These are phyloP conservation scores for Rallus crepitans DNA, from an alignment of 2,797 vertebrate genomes.

Conservation along the genomic window DNA sequence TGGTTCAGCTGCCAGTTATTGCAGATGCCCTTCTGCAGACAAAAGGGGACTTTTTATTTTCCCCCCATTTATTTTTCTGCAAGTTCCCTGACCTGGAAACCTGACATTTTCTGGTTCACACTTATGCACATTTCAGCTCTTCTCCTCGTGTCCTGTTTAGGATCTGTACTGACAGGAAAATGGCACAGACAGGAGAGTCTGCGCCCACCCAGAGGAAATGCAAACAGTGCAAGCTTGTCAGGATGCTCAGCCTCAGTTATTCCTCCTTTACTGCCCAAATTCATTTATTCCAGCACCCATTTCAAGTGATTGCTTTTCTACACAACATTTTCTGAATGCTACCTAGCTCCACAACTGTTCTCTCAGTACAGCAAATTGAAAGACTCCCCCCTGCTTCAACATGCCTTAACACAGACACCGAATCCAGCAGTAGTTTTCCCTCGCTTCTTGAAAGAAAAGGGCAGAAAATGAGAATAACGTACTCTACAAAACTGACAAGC, in stretches of 20 bases:
- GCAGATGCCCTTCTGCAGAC: conserved; percentile 20
- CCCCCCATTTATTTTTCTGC: not conserved
- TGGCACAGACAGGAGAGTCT: not conserved
- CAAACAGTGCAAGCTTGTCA: not conserved
- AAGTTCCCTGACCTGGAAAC: conserved; percentile 45
- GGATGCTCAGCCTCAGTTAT: not conserved
- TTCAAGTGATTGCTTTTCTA: not conserved
- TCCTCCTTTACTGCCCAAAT: not conserved
- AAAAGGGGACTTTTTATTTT: not conserved
- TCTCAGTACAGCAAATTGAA: not conserved
- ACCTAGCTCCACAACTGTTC: not conserved
- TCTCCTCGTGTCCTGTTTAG: not conserved
- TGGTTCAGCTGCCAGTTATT: conserved; percentile 16
- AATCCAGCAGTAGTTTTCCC: not conserved
- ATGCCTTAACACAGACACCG: not conserved
- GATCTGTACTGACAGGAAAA: conserved; percentile 16
- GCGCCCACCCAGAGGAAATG: not conserved
- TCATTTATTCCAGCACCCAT: not conserved
- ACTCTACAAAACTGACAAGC: not conserved
- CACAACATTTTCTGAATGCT: not conserved
- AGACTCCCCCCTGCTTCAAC: not conserved
- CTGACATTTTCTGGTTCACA: conserved; percentile 45
- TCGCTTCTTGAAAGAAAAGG: not conserved
- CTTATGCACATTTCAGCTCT: not conserved
- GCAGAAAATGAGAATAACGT: not conserved